A percentile compares a stretch with the other conserved stretches of the same genome.
Conservation (phyloP, 2,113 vertebrate species). For the Sinocyclocheilus rhinocerous region DNA sequence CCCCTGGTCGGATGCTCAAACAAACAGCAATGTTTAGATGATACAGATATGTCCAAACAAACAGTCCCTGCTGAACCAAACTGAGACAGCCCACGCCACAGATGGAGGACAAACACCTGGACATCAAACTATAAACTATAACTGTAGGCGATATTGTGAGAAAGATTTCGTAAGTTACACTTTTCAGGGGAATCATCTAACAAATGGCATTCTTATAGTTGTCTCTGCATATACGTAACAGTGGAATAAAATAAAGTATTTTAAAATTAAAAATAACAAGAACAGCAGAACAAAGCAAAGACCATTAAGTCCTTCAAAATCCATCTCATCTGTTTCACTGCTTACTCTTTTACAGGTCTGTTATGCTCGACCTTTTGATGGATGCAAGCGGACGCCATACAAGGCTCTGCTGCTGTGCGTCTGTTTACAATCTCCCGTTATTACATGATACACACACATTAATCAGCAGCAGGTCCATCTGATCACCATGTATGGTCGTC, state of each 20-base stretch:
- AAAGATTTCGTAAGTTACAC: not conserved
- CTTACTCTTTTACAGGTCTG: not conserved
- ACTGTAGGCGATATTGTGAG: not conserved
- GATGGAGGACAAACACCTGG: not conserved
- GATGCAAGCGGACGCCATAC: conserved; percentile 41
- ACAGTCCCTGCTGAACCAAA: not conserved
- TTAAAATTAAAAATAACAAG: not conserved
- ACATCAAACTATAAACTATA: not conserved
- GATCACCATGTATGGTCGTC: conserved; percentile 76
- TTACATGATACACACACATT: conserved; percentile 73
- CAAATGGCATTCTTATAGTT: not conserved
- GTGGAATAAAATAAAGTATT: not conserved
- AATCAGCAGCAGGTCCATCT: conserved; percentile 69
- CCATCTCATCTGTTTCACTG: not conserved
- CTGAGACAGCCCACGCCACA: not conserved
- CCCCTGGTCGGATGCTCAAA: not conserved
- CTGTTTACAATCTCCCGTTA: conserved; percentile 63
- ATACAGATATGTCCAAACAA: not conserved
- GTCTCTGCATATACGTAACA: not conserved
- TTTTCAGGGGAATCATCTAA: not conserved
- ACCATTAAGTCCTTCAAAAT: not conserved
- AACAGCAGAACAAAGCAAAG: not conserved
- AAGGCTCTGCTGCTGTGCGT: conserved; percentile 47
- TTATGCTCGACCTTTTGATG: not conserved
- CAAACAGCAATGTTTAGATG: not conserved